Evolutionary conservation across 2,888 invertebrate species (phyloP), one percentile per base, ranked within the genome.

Genomic region (Encarsia formosa): DNA sequence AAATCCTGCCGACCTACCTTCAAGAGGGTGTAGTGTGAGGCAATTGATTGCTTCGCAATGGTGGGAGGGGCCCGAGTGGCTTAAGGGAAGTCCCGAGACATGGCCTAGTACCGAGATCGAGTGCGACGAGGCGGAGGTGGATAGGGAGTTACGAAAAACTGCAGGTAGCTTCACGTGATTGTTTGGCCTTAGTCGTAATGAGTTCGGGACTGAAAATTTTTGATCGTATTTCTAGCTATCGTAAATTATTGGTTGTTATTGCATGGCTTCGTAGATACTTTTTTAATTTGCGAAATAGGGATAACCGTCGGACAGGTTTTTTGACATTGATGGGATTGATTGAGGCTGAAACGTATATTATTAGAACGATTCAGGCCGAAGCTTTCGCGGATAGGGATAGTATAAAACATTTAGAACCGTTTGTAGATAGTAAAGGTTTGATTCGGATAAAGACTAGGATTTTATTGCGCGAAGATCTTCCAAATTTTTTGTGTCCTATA

Each of bases 141-240:
- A 9, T 9, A 4, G 38, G 4, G 38, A 22, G 11, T 13, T n/a
- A 5, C 3, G 11, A 9, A 32, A 5, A 15, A 32, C 32, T 32
- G 6, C 15, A 13, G 6, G 11, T n/a, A 32, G 8, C 5, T 32
- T 32, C 32, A 20, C n/a, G 8, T 18, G 26, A 5, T 39, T 24
- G 6, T 8, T 41, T 22, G 23, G n/a, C n/a, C n/a, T n/a, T 19
- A 39, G 6, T 23, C 15, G 24, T 40, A 51, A 49, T 49, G 52
- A 42, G 19, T 18, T 51, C 20, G 16, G 16, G 18, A 9, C 11
- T 29, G 13, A 6, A 18, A 1, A 32, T 40, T 13, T 5, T 48
- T n/a, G 62, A 52, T 2, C 65, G 61, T 60, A 53, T 63, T 2
- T 20, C 46, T 40, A 37, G 26, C 4, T 51, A 43, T n/a, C 5